Evolutionary conservation across 1,140 invertebrate genomes (phyloP), one percentile per base, ranked within the genome.

Genomic region (Pinna nobilis): DNA sequence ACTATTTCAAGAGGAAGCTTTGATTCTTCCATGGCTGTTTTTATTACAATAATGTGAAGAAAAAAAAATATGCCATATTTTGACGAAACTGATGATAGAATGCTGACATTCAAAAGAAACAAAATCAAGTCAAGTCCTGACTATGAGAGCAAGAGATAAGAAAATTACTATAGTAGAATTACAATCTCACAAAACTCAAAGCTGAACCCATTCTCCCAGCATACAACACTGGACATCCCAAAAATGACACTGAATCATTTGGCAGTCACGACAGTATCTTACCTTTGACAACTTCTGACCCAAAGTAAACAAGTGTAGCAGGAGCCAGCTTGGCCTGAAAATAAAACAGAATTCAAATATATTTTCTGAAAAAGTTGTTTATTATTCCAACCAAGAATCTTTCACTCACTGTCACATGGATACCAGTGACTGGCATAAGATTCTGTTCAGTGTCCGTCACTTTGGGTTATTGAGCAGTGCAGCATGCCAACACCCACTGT

Each of bases 281-380:
- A 82, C 81, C 81, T 70, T 82, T 74, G 18, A 35, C 28, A 18
- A 44, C 49, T 1, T 70, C 72, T 20, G 76, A 90, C 60, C 91
- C 89, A 84, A 95, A 95, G 87, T 95, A 93, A 79, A 95, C 84
- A 33, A 94, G 90, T 33, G 94, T 93, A 77, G 93, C 93, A 32
- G 94, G 94, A 18, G 95, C 93, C 84, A 94, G 92, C 94, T 93
- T 44, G 94, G 79, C 79, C 80, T 82, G 67, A 18, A 70, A 74
- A 59, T 50, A 37, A 59, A 32, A 74, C 23, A 37, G 18, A 28
- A 20, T 30, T 39, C 20, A 23, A 3, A 37, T 33, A 32, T 28
- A 18, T 35, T 15, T n/a, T 59, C 2, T 11, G 37, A 33, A 32
- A 15, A 30, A n/a, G n/a, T 57, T 30, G 11, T 6, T 32, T 3